Evolutionary conservation across 2,888 invertebrate species (phyloP).

Genomic region (Drosophila paucipuncta): DNA sequence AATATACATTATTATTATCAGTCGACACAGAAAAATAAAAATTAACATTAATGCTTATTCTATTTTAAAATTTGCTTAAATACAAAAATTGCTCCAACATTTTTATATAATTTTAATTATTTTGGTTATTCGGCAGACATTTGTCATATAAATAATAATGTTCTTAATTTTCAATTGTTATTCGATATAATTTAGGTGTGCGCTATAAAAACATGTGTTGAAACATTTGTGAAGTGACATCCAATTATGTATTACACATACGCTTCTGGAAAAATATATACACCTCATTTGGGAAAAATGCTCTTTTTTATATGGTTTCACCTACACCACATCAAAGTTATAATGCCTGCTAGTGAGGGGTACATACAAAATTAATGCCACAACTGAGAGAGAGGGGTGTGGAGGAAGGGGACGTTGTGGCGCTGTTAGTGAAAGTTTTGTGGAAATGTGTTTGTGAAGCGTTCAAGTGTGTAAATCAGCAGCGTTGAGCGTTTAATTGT

Average conservation of each 20-base stretch:
- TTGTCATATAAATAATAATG: neutral
- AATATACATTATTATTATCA: no score
- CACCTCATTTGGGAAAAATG: neutral
- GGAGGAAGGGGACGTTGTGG: neutral
- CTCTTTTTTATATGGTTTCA: neutral
- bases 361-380: slow-evolving; percentile 39
- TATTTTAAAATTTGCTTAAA: neutral
- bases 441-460: slow-evolving; percentile 64
- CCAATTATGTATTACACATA: neutral
- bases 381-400: neutral
- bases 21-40: neutral
- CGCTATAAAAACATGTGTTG: neutral
- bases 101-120: neutral
- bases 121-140: neutral
- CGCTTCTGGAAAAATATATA: neutral
- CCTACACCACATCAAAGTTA: slow-evolving; percentile 8
- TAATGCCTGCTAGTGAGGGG: slow-evolving; percentile 11
- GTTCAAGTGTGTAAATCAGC: slow-evolving; percentile 65
- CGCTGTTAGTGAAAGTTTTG: slow-evolving; percentile 54
- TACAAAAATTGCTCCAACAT: neutral
- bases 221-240: neutral
- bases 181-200: neutral
- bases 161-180: neutral
- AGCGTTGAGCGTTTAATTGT: slow-evolving; percentile 72
- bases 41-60: neutral